A percentile compares a stretch with the other conserved stretches of the same genome.
Evolutionary conservation across 1,140 invertebrate species (phyloP).

Genomic region (Ctenoplectra terminalis): DNA sequence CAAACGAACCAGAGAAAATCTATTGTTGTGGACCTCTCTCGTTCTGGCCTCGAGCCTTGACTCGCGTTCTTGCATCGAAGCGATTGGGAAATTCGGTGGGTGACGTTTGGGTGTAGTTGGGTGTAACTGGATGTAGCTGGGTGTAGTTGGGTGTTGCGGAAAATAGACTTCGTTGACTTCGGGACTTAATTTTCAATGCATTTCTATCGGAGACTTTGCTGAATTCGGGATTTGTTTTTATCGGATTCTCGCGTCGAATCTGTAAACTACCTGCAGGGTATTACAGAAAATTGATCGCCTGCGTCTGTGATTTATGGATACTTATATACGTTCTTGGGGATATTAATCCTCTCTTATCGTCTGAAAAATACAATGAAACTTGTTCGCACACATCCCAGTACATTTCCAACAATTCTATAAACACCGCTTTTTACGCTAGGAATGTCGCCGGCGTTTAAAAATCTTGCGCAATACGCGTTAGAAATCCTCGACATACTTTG

Average conservation of each 20-base stretch:
- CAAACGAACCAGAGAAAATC: constrained; percentile 45
- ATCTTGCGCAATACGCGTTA: constrained; percentile 11
- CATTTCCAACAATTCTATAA: neutral
- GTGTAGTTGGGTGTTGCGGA: too few species aligned
- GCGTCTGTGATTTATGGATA: neutral
- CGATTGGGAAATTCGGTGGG: constrained; percentile 2
- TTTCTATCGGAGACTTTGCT: neutral
- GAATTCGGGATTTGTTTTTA: too few species aligned
- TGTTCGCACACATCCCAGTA: neutral
- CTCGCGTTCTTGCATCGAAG: neutral
- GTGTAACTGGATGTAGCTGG: too few species aligned
- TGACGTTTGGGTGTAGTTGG: neutral
- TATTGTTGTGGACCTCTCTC: constrained; percentile 17
- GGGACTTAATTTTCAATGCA: neutral
- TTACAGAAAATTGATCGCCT: neutral
- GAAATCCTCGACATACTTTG: constrained; percentile 18
- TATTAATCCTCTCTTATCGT: neutral
- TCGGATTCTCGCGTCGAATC: too few species aligned
- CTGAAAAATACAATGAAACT: neutral
- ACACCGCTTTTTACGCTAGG: neutral
- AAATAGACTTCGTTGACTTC: too few species aligned
- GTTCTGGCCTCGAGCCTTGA: neutral
- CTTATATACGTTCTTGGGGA: neutral
- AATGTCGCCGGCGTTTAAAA: constrained; percentile 11
- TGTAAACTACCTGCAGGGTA: too few species aligned